Evolutionary conservation across 2,113 vertebrate genomes (phyloP), one percentile per base, ranked within the genome.

Genomic region (Caranx melampygus): DNA sequence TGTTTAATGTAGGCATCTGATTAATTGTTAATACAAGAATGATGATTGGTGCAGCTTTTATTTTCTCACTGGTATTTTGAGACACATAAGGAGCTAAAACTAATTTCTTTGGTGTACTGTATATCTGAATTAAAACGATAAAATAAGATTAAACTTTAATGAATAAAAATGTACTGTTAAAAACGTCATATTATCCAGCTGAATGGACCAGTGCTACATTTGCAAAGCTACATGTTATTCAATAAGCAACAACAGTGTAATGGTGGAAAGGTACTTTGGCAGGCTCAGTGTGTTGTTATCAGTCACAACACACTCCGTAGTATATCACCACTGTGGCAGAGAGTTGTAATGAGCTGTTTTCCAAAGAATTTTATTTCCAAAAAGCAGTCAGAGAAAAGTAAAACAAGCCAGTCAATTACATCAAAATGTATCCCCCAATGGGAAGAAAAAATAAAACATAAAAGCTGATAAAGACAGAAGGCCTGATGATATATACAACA

Each of bases 381-480:
- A 97, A 97, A 96, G 95, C 95, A 96, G 94, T 95, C 95, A 96
- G 96, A 97, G 97, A 96, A 97, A 95, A 95, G 87, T 85, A 87
- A 92, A 86, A 91, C 83, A 90, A 91, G 88, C 87, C 79, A 88
- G 86, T 90, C 82, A 91, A 88, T 77, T 87, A 90, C 87, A 89
- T 87, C 78, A 86, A 91, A 92, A 85, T 65, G 79, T 83, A 74
- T 74, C 45, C 79, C 87, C 68, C 68, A 64, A 61, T 68, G 75
- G 67, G 86, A 65, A 33, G 74, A 59, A 59, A 68, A 45, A 71
- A 21, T 26, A 52, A 68, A 74, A 77, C 82, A 86, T 66, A 80
- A 83, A 84, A 90, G 84, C 83, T 74, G 75, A 89, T 82, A 93
- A 92, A 94, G 94, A 96, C 95, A 96, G 95, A 96, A 96, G 95